phyloP scores from a whole-genome alignment of 2,888 invertebrate species.

The Nasonia oneida region DNA sequence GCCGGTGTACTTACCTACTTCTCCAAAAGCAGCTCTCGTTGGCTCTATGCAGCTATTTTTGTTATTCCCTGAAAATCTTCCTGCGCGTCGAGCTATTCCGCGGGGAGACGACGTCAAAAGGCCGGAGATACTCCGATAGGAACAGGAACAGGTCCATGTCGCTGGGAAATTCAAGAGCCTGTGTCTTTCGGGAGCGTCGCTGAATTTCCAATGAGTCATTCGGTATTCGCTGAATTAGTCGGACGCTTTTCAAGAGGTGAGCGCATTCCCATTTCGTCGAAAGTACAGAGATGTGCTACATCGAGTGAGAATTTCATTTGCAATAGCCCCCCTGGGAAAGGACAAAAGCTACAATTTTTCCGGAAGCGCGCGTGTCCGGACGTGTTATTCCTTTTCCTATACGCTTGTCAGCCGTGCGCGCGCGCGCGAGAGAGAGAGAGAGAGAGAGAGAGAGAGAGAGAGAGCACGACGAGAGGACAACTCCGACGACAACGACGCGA shows the following conservation, averaged over 20 bases:
- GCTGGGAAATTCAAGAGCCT: background rate
- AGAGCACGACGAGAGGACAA: slow-evolving; percentile 4
- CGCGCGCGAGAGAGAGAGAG: no score
- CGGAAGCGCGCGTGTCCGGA: background rate
- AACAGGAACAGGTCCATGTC: background rate
- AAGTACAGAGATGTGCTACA: no score
- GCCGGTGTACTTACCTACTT: slow-evolving; percentile 2
- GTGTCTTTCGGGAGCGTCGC: background rate
- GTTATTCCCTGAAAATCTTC: slow-evolving; percentile 42
- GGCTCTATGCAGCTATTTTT: slow-evolving; percentile 16
- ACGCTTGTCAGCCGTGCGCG: slow-evolving; percentile 9
- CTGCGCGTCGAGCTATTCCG: background rate
- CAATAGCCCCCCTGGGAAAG: background rate
- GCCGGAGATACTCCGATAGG: background rate
- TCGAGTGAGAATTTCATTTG: background rate
- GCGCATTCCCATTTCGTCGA: no score
- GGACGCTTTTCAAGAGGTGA: no score
- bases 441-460: background rate
- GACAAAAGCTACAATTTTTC: background rate
- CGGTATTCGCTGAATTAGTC: background rate
- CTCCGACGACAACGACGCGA: background rate
- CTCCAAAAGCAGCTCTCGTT: background rate
- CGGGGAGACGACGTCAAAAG: background rate
- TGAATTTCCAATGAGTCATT: background rate
- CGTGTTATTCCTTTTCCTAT: background rate